These are phyloP conservation scores for Rhipidura dahli DNA, from an alignment of 2,113 vertebrate genomes.

Conservation along the genomic window DNA sequence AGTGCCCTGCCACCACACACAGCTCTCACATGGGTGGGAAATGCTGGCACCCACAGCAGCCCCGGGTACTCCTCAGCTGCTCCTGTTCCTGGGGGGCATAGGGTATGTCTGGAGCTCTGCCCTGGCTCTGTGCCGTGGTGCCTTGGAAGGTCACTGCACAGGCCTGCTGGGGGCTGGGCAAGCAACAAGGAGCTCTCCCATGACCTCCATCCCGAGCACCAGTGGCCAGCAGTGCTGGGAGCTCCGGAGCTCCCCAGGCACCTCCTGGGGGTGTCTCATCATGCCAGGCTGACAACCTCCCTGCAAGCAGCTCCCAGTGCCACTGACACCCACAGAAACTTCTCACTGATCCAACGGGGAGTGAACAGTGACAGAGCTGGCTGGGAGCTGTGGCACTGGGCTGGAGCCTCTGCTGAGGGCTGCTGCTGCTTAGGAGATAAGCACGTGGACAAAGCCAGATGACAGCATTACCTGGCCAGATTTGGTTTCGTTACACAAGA, in stretches of 20 bases:
- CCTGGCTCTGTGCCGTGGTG: rapidly evolving
- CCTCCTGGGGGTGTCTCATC: background rate
- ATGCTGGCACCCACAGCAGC: background rate
- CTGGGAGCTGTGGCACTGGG: background rate
- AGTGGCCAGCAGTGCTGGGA: background rate
- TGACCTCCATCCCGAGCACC: background rate
- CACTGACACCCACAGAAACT: background rate
- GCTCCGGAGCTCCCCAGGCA: background rate
- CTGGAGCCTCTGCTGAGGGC: background rate
- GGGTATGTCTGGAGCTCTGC: background rate
- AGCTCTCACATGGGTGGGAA: background rate
- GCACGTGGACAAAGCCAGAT: background rate
- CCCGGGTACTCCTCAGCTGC: background rate
- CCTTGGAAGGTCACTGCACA: background rate
- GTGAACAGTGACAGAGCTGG: background rate
- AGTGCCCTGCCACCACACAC: slow-evolving; percentile 1
- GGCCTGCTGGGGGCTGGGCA: background rate
- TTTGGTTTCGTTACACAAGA: background rate
- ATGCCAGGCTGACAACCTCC: background rate
- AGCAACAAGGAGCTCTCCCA: background rate
- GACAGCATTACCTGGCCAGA: background rate
- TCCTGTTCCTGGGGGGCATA: background rate
- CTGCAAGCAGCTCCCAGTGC: background rate
- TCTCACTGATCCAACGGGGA: background rate
- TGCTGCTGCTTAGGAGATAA: background rate